Conservation (phyloP, 2,113 vertebrate species). For the Nansenia antarctica region DNA sequence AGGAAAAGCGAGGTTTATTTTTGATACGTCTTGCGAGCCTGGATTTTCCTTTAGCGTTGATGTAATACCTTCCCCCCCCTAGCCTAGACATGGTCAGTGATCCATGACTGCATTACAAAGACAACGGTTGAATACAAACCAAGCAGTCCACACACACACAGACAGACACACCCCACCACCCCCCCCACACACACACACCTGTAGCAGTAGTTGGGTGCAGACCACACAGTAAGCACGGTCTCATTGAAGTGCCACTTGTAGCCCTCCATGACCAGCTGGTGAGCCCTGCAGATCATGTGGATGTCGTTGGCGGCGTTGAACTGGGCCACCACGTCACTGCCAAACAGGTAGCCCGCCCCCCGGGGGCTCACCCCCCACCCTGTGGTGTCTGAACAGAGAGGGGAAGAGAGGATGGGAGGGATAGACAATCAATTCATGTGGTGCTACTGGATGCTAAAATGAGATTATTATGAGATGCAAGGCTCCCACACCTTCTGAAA, state of each 20-base stretch:
- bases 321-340: constrained; percentile 93
- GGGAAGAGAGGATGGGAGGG: not conserved
- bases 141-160: not conserved
- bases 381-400: constrained; percentile 82
- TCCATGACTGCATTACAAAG: too few relatives aligned
- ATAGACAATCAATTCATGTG: not conserved
- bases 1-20: too few relatives aligned
- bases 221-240: constrained; percentile 95
- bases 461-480: too few relatives aligned
- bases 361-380: constrained; percentile 94
- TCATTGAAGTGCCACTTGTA: constrained; percentile 99
- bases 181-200: constrained; percentile 81
- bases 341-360: constrained; percentile 92
- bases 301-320: constrained; percentile 95
- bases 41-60: too few relatives aligned
- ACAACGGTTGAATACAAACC: not conserved
- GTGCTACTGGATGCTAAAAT: too few relatives aligned
- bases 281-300: constrained; percentile 95
- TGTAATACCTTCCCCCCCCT: too few relatives aligned
- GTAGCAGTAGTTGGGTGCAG: constrained; percentile 96
- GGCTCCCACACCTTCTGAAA: too few relatives aligned
- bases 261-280: constrained; percentile 96
- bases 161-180: too few relatives aligned
- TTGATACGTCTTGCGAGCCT: too few relatives aligned
- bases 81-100: too few relatives aligned